Percentiles rank a stretch among this genome's conserved stretches.
These are phyloP conservation scores for Drosophila funebris DNA, from an alignment of 1,140 invertebrate genomes.

Conservation along the genomic window DNA sequence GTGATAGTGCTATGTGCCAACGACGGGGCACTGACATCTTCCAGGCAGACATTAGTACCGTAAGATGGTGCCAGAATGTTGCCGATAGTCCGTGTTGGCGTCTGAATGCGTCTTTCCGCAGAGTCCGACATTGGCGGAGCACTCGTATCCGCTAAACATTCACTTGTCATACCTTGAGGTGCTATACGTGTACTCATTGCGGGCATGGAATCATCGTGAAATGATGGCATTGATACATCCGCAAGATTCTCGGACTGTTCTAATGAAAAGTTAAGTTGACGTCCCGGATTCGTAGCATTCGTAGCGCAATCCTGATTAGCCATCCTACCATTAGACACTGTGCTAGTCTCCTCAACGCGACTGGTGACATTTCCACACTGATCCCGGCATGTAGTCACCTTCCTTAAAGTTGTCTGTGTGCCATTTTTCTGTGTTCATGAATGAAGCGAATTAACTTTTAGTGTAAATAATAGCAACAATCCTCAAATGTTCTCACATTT, in stretches of 20 bases:
- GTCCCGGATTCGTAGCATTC: neutral
- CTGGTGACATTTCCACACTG: conserved; percentile 46
- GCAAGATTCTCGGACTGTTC: conserved; percentile 38
- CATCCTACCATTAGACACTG: conserved; percentile 27
- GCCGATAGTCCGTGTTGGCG: neutral
- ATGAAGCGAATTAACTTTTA: neutral
- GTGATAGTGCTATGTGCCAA: neutral
- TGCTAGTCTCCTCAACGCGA: conserved; percentile 43
- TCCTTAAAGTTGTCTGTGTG: conserved; percentile 9
- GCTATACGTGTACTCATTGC: neutral
- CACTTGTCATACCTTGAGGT: neutral
- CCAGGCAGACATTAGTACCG: conserved; percentile 30
- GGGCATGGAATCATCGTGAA: conserved; percentile 14
- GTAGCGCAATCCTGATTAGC: neutral
- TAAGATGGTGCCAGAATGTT: neutral
- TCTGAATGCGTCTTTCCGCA: neutral
- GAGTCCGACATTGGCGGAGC: conserved; percentile 15
- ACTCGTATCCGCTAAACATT: conserved; percentile 30
- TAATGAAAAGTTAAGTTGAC: neutral
- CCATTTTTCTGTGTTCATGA: conserved; percentile 2
- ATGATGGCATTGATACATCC: conserved; percentile 42
- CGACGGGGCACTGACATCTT: conserved; percentile 4
- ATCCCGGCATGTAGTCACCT: conserved; percentile 37
- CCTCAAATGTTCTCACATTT: neutral
- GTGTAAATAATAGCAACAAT: neutral